phyloP scores from a whole-genome alignment of 1,140 invertebrate species.

The Hyles euphorbiae region DNA sequence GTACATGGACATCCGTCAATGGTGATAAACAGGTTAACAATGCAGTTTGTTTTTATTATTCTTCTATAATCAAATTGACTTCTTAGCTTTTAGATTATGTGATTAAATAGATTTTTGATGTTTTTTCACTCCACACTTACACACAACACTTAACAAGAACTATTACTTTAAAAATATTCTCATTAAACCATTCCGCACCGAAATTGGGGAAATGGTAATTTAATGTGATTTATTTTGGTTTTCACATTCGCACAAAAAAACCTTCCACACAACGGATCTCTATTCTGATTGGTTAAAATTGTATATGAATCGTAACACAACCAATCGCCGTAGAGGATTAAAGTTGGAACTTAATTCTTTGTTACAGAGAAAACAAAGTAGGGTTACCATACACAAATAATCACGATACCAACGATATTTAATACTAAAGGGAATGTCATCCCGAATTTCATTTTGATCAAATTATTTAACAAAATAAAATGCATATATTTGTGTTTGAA shows the following conservation, averaged over 20 bases:
- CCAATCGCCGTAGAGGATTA: background rate
- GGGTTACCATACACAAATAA: background rate
- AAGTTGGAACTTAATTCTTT: too few species aligned
- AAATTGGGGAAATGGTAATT: slow-evolving; percentile 50
- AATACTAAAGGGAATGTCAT: too few species aligned
- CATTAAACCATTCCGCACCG: slow-evolving; percentile 17
- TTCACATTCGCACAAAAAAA: slow-evolving; percentile 11
- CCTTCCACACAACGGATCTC: background rate
- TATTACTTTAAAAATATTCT: slow-evolving; percentile 18
- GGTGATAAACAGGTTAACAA: slow-evolving; percentile 69
- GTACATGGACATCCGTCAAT: slow-evolving; percentile 71
- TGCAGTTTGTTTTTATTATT: slow-evolving; percentile 38
- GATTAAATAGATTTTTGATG: slow-evolving; percentile 7
- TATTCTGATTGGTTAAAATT: background rate
- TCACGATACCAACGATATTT: too few species aligned
- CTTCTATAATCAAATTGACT: slow-evolving; percentile 11
- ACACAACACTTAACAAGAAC: slow-evolving; percentile 12
- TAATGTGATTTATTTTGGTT: slow-evolving; percentile 30
- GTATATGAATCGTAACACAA: background rate
- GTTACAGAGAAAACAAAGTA: background rate
- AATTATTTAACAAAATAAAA: too few species aligned
- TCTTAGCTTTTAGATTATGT: background rate
- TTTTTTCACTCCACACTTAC: slow-evolving; percentile 16
- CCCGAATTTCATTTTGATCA: too few species aligned
- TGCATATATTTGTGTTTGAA: too few species aligned